Evolutionary conservation across 1,140 invertebrate genomes (phyloP), one percentile per base, ranked within the genome.

Genomic region (Diuraphis noxia): DNA sequence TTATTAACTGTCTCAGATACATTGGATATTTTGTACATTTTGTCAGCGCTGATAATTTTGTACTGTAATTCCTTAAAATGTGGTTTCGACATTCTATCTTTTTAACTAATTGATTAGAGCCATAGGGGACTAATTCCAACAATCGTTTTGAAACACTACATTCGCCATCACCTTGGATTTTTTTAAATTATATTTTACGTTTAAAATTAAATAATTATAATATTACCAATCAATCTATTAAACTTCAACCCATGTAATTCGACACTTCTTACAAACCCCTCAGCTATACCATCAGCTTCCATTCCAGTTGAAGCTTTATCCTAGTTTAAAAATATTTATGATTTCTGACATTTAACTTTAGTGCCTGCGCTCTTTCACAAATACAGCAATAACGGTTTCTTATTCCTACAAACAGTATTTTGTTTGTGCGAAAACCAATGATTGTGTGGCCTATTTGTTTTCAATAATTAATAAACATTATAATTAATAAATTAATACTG

Each of bases 71-170:
- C 43, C 82, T 84, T 8, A 84, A 30, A 23, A 84, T 30, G 41
- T 84, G 82, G n/a, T 84, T 84, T 25, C 82, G 82, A 17, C 82
- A 84, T 46, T 84, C 82, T 43, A 84, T 84, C 43, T 84, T 84
- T 84, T 84, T 40, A 30, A 82, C 40, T 40, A 82, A 19, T 9
- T 23, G 40, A 21, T 38, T 2, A 40, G 79, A 17, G 8, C 79
- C 79, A 72, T 82, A 82, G 19, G 79, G 79, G 6, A 82, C 40
- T 40, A 84, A 43, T 84, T 84, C 82, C 43, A 38, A 38, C 34
- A 79, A 19, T 17, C 72, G 72, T 79, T 79, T 79, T 2, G 38
- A 6, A 21, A 79, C 72, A 79, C 72, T 79, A 19, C 72, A 38
- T 38, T 79, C 72, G 19, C 72, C n/a, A 79, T 79, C 72, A 8